Evolutionary conservation across 2,888 invertebrate species (phyloP).

Genomic region (Cephus pygmeus): DNA sequence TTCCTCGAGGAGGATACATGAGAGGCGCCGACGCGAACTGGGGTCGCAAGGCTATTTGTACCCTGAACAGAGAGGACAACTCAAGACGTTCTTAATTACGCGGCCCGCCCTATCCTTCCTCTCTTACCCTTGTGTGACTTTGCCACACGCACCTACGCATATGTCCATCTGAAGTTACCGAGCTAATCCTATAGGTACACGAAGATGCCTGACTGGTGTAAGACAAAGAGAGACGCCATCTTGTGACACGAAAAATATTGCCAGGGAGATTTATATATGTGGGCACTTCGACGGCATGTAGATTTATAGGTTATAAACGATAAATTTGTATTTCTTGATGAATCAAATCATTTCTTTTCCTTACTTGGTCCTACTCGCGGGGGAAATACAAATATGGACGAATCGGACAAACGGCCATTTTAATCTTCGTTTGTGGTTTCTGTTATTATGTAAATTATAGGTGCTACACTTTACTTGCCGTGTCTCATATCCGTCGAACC

Average conservation of each 20-base stretch:
- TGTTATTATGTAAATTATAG: not conserved
- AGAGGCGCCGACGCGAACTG: slow-evolving; percentile 49
- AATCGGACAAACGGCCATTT: not conserved
- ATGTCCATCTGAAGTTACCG: not conserved
- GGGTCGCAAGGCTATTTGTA: slow-evolving; percentile 57
- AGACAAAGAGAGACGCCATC: not conserved
- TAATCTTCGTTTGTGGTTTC: not conserved
- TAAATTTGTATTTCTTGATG: not conserved
- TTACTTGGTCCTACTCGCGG: not conserved
- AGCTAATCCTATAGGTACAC: not conserved
- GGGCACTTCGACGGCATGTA: not conserved
- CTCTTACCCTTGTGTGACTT: not conserved
- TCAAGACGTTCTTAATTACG: slow-evolving; percentile 30
- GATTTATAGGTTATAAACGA: not conserved
- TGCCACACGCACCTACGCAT: not conserved
- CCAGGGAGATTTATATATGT: not conserved
- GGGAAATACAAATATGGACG: not conserved
- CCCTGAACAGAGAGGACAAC: slow-evolving; percentile 32
- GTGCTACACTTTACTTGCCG: not conserved
- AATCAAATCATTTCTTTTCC: not conserved
- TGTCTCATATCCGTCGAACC: not conserved
- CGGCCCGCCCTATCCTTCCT: slow-evolving; percentile 18
- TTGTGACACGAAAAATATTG: not conserved
- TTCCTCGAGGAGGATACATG: slow-evolving; percentile 36
- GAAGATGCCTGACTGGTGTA: not conserved